phyloP scores from a whole-genome alignment of 2,888 invertebrate species.

The Lasioglossum leucozonium region DNA sequence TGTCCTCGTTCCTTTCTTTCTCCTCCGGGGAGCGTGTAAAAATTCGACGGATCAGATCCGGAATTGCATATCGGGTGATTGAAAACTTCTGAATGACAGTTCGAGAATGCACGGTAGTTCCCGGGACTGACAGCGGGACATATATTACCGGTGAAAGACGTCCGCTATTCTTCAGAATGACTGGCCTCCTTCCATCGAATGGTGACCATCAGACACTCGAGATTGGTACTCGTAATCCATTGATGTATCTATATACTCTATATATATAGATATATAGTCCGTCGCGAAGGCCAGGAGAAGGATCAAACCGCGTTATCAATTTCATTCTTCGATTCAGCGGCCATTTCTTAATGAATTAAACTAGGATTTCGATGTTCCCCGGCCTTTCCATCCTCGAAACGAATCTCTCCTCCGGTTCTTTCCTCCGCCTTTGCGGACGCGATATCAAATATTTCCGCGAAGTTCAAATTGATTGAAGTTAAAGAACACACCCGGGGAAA shows the following conservation, averaged over 20 bases:
- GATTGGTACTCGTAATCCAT: constrained; percentile 47
- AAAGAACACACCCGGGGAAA: not conserved
- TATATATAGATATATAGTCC: not conserved
- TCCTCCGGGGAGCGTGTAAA: constrained; percentile 50
- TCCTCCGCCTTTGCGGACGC: too few relatives aligned
- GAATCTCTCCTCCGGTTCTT: not conserved
- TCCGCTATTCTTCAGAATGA: constrained; percentile 61
- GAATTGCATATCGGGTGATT: constrained; percentile 69
- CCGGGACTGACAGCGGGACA: constrained; percentile 57
- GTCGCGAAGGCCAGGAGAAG: not conserved
- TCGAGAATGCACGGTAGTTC: constrained; percentile 53
- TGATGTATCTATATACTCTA: constrained; percentile 39
- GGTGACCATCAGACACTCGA: constrained; percentile 62
- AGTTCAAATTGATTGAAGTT: not conserved
- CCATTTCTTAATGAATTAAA: constrained; percentile 17
- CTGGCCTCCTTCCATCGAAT: constrained; percentile 55
- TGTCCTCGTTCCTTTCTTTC: constrained; percentile 43
- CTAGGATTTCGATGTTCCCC: not conserved
- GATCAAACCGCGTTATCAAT: constrained; percentile 44
- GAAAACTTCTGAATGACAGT: constrained; percentile 68
- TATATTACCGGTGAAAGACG: constrained; percentile 60
- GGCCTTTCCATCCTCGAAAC: not conserved
- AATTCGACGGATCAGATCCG: constrained; percentile 64
- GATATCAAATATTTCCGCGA: constrained; percentile 4
- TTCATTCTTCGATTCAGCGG: not conserved